Percentiles rank a stretch among this genome's conserved stretches.
Evolutionary conservation across 23 tunicate genomes (phyloP).

Genomic region (Styela plicata): DNA sequence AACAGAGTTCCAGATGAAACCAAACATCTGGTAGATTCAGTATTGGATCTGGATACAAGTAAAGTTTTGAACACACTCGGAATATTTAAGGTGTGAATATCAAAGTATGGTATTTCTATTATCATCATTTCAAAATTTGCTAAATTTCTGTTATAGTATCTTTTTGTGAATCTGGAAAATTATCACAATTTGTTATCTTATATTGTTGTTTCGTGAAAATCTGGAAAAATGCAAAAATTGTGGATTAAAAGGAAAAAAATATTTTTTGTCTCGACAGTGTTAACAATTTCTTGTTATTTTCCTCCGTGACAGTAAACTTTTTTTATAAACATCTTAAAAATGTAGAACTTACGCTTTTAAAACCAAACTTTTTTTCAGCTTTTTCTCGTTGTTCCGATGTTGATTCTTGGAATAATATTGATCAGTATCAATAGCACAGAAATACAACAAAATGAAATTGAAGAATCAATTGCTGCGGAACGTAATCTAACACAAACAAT

Average conservation of each 20-base stretch:
- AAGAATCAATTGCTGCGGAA: neutral
- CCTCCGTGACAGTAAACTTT: too few species aligned
- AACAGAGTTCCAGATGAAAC: constrained; percentile 89
- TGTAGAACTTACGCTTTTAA: too few species aligned
- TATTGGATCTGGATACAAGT: constrained; percentile 59
- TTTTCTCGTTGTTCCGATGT: constrained; percentile 53
- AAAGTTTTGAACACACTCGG: constrained; percentile 47
- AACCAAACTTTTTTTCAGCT: too few species aligned
- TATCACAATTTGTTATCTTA: too few species aligned
- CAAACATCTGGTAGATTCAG: constrained; percentile 62
- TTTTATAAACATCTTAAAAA: too few species aligned
- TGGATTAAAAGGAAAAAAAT: too few species aligned
- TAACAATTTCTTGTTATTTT: too few species aligned
- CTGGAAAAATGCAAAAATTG: too few species aligned
- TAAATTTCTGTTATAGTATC: neutral
- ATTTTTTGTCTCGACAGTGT: too few species aligned
- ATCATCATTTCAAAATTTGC: neutral
- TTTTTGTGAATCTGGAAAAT: too few species aligned
- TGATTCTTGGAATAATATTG: constrained; percentile 50
- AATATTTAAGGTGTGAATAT: constrained; percentile 41
- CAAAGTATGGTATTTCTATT: neutral
- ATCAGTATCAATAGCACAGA: constrained; percentile 44
- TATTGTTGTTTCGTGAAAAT: too few species aligned
- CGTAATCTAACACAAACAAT: neutral
- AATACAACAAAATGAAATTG: constrained; percentile 5